A percentile compares a stretch with the other conserved stretches of the same genome.
These are phyloP conservation scores for Istiophorus platypterus DNA, from an alignment of 2,113 vertebrate genomes.

Conservation along the genomic window DNA sequence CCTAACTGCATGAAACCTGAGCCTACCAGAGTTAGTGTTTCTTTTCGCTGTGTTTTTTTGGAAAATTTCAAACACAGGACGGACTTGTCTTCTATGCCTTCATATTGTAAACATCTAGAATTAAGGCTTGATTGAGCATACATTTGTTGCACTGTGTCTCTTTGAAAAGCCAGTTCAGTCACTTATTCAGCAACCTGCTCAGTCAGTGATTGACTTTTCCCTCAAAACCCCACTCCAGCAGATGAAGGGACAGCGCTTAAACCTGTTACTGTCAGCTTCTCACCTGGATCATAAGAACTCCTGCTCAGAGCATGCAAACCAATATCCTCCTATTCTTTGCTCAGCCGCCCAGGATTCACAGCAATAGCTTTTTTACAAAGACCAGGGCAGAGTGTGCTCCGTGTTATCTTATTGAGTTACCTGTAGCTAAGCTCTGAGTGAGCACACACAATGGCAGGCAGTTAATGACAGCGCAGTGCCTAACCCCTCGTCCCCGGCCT, in stretches of 20 bases:
- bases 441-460: slow-evolving; percentile 79
- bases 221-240: slow-evolving; percentile 71
- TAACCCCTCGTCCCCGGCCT: slow-evolving; percentile 80
- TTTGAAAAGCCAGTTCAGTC: slow-evolving; percentile 59
- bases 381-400: slow-evolving; percentile 67
- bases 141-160: slow-evolving; percentile 55
- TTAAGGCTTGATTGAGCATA: slow-evolving; percentile 31
- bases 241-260: slow-evolving; percentile 81
- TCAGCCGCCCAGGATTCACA: slow-evolving; percentile 73
- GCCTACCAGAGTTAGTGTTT: not conserved
- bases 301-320: slow-evolving; percentile 79
- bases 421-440: slow-evolving; percentile 81
- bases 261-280: slow-evolving; percentile 85
- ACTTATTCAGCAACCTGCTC: slow-evolving; percentile 69
- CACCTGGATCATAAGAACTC: slow-evolving; percentile 83
- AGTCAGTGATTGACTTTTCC: slow-evolving; percentile 72
- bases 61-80: slow-evolving; percentile 17
- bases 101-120: slow-evolving; percentile 40
- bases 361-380: slow-evolving; percentile 73
- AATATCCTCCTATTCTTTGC: slow-evolving; percentile 79
- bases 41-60: slow-evolving; percentile 41
- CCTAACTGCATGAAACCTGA: slow-evolving; percentile 35
- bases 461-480: slow-evolving; percentile 80
- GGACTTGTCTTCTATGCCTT: slow-evolving; percentile 33
- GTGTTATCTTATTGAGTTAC: slow-evolving; percentile 85